Percentiles rank a stretch among this genome's conserved stretches.
phyloP scores from a whole-genome alignment of 1,140 invertebrate genomes.

The Panulirus ornatus region DNA sequence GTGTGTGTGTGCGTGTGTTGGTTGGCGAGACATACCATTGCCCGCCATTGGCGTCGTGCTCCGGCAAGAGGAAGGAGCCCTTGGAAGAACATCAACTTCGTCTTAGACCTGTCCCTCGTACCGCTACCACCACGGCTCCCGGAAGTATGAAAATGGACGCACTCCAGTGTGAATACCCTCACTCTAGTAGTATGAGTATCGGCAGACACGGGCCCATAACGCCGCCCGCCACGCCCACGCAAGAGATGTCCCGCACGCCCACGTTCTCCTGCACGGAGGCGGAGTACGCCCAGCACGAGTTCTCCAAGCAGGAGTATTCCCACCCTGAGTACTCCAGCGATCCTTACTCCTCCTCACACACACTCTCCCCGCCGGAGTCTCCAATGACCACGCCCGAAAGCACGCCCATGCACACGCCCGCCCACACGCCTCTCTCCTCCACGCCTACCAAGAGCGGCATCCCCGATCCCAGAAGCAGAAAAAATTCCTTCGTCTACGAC shows the following conservation, averaged over 20 bases:
- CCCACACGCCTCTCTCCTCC: conserved; percentile 52
- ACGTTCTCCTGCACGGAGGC: conserved; percentile 49
- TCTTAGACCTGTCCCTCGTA: background rate
- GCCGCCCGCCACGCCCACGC: conserved; percentile 67
- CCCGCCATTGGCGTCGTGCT: background rate
- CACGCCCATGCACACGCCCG: conserved; percentile 51
- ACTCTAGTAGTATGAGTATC: conserved; percentile 19
- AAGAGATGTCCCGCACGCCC: conserved; percentile 62
- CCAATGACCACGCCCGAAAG: conserved; percentile 61
- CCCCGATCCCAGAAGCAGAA: conserved; percentile 49
- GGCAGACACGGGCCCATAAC: conserved; percentile 55
- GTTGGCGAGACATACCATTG: too few relatives aligned
- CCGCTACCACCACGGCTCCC: conserved; percentile 18
- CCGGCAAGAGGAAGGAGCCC: background rate
- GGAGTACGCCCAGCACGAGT: conserved; percentile 38
- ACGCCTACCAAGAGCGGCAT: conserved; percentile 20
- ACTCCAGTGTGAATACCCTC: conserved; percentile 60
- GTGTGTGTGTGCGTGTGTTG: background rate
- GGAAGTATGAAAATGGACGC: conserved; percentile 65
- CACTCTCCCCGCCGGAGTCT: conserved; percentile 63
- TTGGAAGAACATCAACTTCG: background rate
- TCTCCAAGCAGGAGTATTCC: conserved; percentile 26
- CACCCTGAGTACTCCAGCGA: conserved; percentile 34
- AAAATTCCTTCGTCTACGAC: conserved; percentile 74
- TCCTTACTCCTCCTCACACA: conserved; percentile 42